phyloP scores from a whole-genome alignment of 2,888 invertebrate genomes.

The Pseudanteris insignis region DNA sequence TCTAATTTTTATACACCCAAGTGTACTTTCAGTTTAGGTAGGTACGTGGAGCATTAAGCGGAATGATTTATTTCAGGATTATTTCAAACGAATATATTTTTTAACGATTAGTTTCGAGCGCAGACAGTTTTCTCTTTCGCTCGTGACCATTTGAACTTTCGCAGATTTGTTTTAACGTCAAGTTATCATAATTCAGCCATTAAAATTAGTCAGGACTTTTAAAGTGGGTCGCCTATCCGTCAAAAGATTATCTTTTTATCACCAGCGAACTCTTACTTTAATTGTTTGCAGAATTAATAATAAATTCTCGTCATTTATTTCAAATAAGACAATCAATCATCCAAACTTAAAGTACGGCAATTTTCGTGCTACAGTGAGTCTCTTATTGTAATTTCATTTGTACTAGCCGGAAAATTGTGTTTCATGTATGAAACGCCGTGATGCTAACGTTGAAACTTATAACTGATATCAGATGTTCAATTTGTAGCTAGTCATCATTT shows the following conservation, averaged over 20 bases:
- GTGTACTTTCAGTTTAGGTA: too few relatives aligned
- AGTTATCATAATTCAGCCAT: conserved; percentile 15
- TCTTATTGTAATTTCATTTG: too few relatives aligned
- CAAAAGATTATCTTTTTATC: conserved; percentile 18
- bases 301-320: conserved; percentile 7
- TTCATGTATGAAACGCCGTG: too few relatives aligned
- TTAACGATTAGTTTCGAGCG: too few relatives aligned
- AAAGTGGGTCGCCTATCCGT: conserved; percentile 15
- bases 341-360: too few relatives aligned
- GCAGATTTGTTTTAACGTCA: conserved; percentile 11
- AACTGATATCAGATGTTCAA: too few relatives aligned
- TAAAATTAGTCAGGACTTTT: conserved; percentile 15
- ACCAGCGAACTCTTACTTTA: conserved; percentile 9
- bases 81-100: conserved; percentile 14
- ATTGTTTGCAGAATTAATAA: conserved; percentile 15
- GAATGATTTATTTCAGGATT: conserved; percentile 9
- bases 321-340: conserved; percentile 7
- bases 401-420: too few relatives aligned
- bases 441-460: too few relatives aligned
- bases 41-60: too few relatives aligned
- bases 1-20: conserved; percentile 20
- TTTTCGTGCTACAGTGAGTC: too few relatives aligned
- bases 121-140: too few relatives aligned
- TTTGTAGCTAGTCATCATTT: too few relatives aligned
- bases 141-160: conserved; percentile 19